phyloP scores from a whole-genome alignment of 37 sponge, comb jelly and placozoan genomes.

The Haliclona indistincta region DNA sequence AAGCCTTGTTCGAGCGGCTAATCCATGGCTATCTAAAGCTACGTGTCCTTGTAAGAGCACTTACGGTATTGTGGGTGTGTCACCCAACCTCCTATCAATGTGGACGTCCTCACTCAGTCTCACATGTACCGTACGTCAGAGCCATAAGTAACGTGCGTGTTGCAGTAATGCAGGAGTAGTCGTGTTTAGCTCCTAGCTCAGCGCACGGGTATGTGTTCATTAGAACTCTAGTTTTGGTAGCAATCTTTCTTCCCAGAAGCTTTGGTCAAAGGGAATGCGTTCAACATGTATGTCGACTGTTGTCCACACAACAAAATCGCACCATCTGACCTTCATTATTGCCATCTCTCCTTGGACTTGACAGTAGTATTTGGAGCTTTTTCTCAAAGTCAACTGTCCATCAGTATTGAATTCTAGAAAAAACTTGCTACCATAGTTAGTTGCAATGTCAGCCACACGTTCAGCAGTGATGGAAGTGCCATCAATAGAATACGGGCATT shows the following conservation, averaged over 20 bases:
- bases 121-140: too few relatives aligned
- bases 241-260: background rate
- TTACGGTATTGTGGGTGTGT: too few relatives aligned
- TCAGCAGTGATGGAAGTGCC: background rate
- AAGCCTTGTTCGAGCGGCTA: too few relatives aligned
- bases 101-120: too few relatives aligned
- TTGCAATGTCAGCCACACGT: slow-evolving; percentile 15
- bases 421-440: slow-evolving; percentile 21
- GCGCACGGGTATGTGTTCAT: background rate
- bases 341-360: slow-evolving; percentile 53
- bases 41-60: too few relatives aligned
- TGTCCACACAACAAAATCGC: slow-evolving; percentile 13
- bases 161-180: too few relatives aligned
- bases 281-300: slow-evolving; percentile 3
- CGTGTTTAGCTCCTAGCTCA: too few relatives aligned
- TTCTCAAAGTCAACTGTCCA: background rate
- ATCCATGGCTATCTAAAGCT: too few relatives aligned
- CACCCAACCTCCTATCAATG: too few relatives aligned
- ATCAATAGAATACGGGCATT: slow-evolving; percentile 38
- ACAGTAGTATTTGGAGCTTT: slow-evolving; percentile 14
- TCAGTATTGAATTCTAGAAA: slow-evolving; percentile 1
- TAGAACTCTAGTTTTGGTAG: background rate
- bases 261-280: background rate
- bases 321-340: slow-evolving; percentile 20
- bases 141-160: too few relatives aligned